Base-by-base conservation (phyloP, 1,140 invertebrate species). In the Micrasema minimum region DNA sequence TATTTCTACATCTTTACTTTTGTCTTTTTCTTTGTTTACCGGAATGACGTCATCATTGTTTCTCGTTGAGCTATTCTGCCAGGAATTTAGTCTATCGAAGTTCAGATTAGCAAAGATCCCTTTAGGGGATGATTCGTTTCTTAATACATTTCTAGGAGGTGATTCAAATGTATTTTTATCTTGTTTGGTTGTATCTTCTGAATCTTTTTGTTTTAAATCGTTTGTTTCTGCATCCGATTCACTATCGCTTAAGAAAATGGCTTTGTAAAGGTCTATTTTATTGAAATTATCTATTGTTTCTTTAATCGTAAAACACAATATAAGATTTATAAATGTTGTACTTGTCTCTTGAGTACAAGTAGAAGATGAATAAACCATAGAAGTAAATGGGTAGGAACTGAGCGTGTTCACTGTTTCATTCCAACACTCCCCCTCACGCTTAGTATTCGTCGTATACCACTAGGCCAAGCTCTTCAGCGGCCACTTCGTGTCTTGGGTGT, bases 21-120 rank as follows among this genome's bases (percentile, higher is more conserved):
- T 31, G 31, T 35, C n/a, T 41, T 55, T 45, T 48, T 77, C 72
- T 72, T 68, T 66, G 66, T 26, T 71, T 53, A n/a, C 26, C 53
- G 61, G 48, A 50, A 73, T 55, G 41, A 48, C 55, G 46, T 57
- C 68, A 20, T 71, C 69, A 46, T 66, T 72, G 50, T 69, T 76
- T 46, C 46, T 70, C 38, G 72, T 72, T 57, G 78, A 76, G 59
- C 72, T 76, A 72, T 83, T 83, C 57, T 81, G 81, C 79, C 83
- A 87, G 12, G 82, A 82, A 64, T 84, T 82, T 0, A 89, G 74
- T 77, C 81, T 82, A 71, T 90, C 88, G 11, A 91, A 85, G 81
- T 92, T 89, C 20, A 93, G 80, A 70, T 91, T 89, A 0, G 90
- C 90, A 76, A 93, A 93, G 61, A 93, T 91, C 1, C 91, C 91